Conservation (phyloP, 2,888 invertebrate species). For the Hemaris fuciformis region DNA sequence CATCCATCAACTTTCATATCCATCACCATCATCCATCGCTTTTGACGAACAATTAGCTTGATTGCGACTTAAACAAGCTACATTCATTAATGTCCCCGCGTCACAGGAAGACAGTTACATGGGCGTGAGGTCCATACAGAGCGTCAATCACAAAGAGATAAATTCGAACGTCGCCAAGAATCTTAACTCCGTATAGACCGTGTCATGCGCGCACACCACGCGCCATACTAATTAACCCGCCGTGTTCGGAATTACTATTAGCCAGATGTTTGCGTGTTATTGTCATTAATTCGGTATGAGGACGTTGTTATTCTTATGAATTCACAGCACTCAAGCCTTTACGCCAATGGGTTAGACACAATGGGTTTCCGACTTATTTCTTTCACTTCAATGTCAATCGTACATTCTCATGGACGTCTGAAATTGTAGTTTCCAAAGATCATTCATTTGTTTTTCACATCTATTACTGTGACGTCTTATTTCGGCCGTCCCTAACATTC, state of each 20-base stretch:
- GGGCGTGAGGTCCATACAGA: neutral
- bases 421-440: too few relatives aligned
- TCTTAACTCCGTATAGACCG: neutral
- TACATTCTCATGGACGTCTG: too few relatives aligned
- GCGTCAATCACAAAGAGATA: neutral
- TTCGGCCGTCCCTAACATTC: too few relatives aligned
- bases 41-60: too few relatives aligned
- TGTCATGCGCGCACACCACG: neutral
- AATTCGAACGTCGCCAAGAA: neutral
- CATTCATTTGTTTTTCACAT: too few relatives aligned
- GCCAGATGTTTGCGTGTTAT: constrained; percentile 2
- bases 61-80: too few relatives aligned
- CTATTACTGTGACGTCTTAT: too few relatives aligned
- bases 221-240: neutral
- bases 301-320: neutral
- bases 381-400: too few relatives aligned
- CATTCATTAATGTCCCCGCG: neutral
- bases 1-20: too few relatives aligned
- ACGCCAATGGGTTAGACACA: too few relatives aligned
- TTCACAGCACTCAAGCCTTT: neutral
- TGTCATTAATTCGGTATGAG: neutral
- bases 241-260: neutral
- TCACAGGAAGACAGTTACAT: neutral
- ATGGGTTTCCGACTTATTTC: too few relatives aligned
- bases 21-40: too few relatives aligned